Evolutionary conservation across 1,140 invertebrate species (phyloP).

Genomic region (Hestina assimilis): DNA sequence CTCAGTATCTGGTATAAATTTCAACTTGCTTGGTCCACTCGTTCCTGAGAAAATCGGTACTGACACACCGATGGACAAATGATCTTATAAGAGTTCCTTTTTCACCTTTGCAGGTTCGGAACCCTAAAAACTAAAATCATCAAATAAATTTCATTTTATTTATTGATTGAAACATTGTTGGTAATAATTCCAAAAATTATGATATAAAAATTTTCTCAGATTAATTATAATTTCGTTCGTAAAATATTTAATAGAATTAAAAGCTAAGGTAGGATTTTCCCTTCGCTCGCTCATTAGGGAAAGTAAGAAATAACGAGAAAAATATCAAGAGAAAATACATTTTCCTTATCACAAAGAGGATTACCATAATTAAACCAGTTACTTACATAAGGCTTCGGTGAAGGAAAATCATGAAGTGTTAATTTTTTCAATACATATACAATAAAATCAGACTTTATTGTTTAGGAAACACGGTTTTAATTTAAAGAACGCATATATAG

Average conservation of each 20-base stretch:
- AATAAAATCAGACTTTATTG: no score
- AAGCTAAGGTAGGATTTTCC: constrained; percentile 23
- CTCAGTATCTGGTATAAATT: no score
- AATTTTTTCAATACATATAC: no score
- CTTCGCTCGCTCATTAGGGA: constrained; percentile 10
- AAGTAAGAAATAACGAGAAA: constrained; percentile 16
- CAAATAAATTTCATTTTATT: no score
- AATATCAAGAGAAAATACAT: constrained; percentile 20
- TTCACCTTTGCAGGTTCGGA: no score
- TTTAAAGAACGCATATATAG: no score
- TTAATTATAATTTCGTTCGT: constrained; percentile 15
- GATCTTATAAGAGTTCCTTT: no score
- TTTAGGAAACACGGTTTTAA: no score
- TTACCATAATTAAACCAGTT: constrained; percentile 24
- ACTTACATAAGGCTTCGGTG: constrained; percentile 17
- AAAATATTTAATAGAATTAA: constrained; percentile 21
- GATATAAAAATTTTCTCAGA: background rate
- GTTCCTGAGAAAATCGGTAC: no score
- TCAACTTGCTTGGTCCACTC: no score
- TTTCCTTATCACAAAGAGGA: constrained; percentile 17
- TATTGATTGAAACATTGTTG: background rate
- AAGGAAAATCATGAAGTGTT: background rate
- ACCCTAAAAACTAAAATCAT: no score
- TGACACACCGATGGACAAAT: no score
- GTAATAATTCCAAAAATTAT: constrained; percentile 10